Evolutionary conservation across 2,113 vertebrate species (phyloP).

Genomic region (Nycticorax nycticorax): DNA sequence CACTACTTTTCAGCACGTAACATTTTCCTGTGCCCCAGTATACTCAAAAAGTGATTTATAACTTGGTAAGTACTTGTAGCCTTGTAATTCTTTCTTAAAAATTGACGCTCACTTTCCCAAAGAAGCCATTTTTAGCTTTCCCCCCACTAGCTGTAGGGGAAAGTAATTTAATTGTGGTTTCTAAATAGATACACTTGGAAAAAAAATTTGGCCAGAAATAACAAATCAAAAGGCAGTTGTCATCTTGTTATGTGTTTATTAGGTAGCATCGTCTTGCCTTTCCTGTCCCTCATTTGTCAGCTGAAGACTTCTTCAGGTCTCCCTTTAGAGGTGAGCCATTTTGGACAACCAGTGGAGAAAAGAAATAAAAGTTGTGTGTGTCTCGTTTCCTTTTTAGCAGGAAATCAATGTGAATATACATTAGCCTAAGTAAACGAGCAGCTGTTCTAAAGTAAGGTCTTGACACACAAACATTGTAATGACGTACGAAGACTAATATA

Average conservation of each 20-base stretch:
- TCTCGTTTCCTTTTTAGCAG: background rate
- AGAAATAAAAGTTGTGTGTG: background rate
- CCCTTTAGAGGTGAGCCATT: background rate
- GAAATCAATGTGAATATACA: background rate
- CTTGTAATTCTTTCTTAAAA: background rate
- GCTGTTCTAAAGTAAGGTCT: constrained; percentile 25
- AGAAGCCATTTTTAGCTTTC: background rate
- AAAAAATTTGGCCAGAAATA: background rate
- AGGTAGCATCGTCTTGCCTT: background rate
- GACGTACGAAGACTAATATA: background rate
- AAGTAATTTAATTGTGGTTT: constrained; percentile 4
- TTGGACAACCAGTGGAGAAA: background rate
- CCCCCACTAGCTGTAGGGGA: background rate
- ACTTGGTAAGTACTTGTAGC: background rate
- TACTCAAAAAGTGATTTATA: background rate
- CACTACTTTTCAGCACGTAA: background rate
- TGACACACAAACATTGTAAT: constrained; percentile 5
- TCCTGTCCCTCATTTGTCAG: background rate
- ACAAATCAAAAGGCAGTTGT: background rate
- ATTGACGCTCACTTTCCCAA: background rate
- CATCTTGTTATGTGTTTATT: background rate
- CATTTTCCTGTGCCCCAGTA: background rate
- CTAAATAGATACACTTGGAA: background rate
- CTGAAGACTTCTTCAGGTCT: background rate
- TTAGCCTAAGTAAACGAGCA: background rate